phyloP scores from a whole-genome alignment of 53 echinoderm and acorn worm genomes.

The Echinarachnius parma region DNA sequence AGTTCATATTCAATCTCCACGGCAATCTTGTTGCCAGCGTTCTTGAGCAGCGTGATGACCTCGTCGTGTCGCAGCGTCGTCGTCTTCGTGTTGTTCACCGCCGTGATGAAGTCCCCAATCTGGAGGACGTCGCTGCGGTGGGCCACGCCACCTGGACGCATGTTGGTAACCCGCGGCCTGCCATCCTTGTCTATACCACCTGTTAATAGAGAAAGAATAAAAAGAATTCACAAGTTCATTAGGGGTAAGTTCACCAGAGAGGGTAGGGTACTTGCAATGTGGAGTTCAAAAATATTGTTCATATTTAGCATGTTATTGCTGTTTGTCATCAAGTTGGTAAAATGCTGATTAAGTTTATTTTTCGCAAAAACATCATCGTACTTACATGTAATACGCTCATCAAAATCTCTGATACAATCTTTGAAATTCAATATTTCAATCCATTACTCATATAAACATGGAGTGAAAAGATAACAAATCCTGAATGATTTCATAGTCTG shows the following conservation, averaged over 20 bases:
- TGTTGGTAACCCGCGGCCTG: slow-evolving; percentile 80
- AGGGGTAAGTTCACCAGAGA: not conserved
- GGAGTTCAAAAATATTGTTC: too few species aligned
- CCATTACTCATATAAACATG: too few species aligned
- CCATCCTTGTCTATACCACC: slow-evolving; percentile 98
- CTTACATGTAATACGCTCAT: too few species aligned
- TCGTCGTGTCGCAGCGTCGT: slow-evolving; percentile 84
- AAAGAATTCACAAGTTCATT: not conserved
- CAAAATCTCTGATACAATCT: too few species aligned
- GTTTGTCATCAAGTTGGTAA: too few species aligned
- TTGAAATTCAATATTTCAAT: too few species aligned
- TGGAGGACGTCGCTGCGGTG: slow-evolving; percentile 83
- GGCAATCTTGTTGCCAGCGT: slow-evolving; percentile 75
- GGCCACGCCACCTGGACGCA: slow-evolving; percentile 93
- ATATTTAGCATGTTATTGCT: too few species aligned
- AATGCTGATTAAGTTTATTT: too few species aligned
- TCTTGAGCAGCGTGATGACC: slow-evolving; percentile 88
- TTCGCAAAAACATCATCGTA: too few species aligned
- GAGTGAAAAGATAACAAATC: too few species aligned
- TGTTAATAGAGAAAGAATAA: slow-evolving; percentile 8
- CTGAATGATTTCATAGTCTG: too few species aligned
- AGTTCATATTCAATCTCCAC: slow-evolving; percentile 93
- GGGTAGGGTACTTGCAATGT: too few species aligned
- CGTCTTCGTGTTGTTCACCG: slow-evolving; percentile 81
- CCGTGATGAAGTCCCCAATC: slow-evolving; percentile 79